phyloP scores from a whole-genome alignment of 2,113 vertebrate genomes.

The Sakesphorus luctuosus region DNA sequence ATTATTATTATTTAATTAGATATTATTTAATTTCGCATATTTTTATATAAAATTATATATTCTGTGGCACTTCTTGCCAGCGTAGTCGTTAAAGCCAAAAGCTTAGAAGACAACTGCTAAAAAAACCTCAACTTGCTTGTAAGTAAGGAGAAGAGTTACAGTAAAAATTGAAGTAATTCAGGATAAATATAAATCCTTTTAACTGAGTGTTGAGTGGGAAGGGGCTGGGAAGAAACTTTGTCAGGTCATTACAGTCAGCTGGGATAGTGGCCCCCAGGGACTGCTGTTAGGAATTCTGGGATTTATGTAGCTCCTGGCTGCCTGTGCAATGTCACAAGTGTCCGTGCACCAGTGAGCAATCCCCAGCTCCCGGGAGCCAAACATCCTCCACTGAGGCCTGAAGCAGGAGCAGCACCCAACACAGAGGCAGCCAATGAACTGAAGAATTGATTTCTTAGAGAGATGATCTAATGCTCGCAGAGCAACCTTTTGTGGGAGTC shows the following conservation, averaged over 20 bases:
- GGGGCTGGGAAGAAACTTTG: neutral
- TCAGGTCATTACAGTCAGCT: neutral
- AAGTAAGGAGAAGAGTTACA: neutral
- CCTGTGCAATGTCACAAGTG: neutral
- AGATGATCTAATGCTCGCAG: neutral
- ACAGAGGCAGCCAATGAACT: neutral
- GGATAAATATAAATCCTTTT: neutral
- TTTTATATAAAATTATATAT: neutral
- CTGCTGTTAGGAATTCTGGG: neutral
- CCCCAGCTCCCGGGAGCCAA: neutral
- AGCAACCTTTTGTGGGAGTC: neutral
- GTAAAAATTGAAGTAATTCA: neutral
- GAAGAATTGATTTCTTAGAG: neutral
- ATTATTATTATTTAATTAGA: too few relatives aligned
- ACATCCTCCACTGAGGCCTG: accelerated
- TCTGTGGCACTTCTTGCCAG: neutral
- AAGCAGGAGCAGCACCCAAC: neutral
- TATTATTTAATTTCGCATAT: neutral
- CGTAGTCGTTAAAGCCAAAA: neutral
- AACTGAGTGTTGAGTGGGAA: neutral
- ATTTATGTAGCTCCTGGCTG: accelerated
- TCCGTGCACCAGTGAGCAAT: accelerated
- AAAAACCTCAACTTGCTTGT: neutral
- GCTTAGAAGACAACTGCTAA: neutral
- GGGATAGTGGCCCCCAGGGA: neutral